phyloP scores from a whole-genome alignment of 2,888 invertebrate species.

The Phaedon cochleariae region DNA sequence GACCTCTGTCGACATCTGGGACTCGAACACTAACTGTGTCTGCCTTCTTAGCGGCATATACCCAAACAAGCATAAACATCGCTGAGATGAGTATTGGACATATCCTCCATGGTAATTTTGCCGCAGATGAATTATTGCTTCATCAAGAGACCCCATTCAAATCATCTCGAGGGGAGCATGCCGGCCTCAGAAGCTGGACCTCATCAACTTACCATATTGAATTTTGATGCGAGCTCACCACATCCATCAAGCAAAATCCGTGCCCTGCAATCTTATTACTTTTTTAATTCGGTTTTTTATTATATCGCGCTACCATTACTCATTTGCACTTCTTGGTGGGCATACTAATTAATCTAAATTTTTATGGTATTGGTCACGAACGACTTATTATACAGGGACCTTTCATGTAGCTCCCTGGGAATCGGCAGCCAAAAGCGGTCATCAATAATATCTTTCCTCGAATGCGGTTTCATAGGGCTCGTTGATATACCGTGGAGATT shows the following conservation, averaged over 20 bases:
- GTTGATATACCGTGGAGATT: not conserved
- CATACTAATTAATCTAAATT: constrained; percentile 29
- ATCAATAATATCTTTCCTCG: constrained; percentile 18
- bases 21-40: too few species aligned
- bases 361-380: constrained; percentile 23
- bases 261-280: not conserved
- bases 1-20: too few species aligned
- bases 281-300: constrained; percentile 19
- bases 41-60: too few species aligned
- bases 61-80: too few species aligned
- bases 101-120: not conserved
- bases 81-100: not conserved
- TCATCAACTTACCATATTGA: constrained; percentile 3
- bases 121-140: not conserved
- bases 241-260: constrained; percentile 19
- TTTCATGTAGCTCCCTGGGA: constrained; percentile 18
- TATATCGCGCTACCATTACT: constrained; percentile 26
- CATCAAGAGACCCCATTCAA: not conserved
- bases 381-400: constrained; percentile 16
- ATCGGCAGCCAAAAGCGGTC: not conserved
- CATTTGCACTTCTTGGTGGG: constrained; percentile 33
- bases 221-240: not conserved
- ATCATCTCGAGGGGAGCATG: not conserved
- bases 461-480: constrained; percentile 5
- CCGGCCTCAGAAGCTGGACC: not conserved